A percentile compares a stretch with the other conserved stretches of the same genome.
phyloP scores from a whole-genome alignment of 2,888 invertebrate genomes.

The Tachina lurida region DNA sequence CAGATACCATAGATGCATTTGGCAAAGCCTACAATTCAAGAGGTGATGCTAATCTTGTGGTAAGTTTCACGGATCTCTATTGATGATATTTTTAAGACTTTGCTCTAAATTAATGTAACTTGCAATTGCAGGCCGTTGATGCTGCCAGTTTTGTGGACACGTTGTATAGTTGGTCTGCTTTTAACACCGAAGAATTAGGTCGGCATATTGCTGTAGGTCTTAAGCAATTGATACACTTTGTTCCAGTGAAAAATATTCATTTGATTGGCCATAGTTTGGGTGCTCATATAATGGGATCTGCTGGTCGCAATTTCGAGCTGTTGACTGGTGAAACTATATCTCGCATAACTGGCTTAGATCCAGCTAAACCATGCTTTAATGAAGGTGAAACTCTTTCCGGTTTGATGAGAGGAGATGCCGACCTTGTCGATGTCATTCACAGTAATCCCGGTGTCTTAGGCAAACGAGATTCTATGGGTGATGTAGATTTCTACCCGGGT shows the following conservation, averaged over 20 bases:
- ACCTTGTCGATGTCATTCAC: slow-evolving; percentile 81
- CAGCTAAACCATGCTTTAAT: slow-evolving; percentile 82
- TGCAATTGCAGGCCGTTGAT: slow-evolving; percentile 78
- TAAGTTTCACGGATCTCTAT: slow-evolving; percentile 71
- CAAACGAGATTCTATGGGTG: slow-evolving; percentile 80
- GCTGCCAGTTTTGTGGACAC: slow-evolving; percentile 80
- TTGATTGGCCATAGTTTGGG: slow-evolving; percentile 82
- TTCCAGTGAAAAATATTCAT: slow-evolving; percentile 79
- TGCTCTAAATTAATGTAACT: not conserved
- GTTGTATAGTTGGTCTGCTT: slow-evolving; percentile 81
- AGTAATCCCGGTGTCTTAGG: slow-evolving; percentile 81
- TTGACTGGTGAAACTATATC: slow-evolving; percentile 76
- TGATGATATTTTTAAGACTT: not conserved
- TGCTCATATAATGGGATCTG: slow-evolving; percentile 81
- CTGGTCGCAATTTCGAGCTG: slow-evolving; percentile 78
- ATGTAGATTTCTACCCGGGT: slow-evolving; percentile 82
- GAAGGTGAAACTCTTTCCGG: slow-evolving; percentile 80
- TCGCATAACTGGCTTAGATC: slow-evolving; percentile 82
- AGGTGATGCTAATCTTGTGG: slow-evolving; percentile 81
- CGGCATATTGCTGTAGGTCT: slow-evolving; percentile 77
- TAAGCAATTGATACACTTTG: slow-evolving; percentile 76
- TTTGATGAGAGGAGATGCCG: slow-evolving; percentile 81
- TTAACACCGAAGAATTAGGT: slow-evolving; percentile 82
- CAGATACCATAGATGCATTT: slow-evolving; percentile 76
- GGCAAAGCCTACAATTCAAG: slow-evolving; percentile 80